A percentile compares a stretch with the other conserved stretches of the same genome.
phyloP scores from a whole-genome alignment of 2,888 invertebrate species.

The Cenopis cana region DNA sequence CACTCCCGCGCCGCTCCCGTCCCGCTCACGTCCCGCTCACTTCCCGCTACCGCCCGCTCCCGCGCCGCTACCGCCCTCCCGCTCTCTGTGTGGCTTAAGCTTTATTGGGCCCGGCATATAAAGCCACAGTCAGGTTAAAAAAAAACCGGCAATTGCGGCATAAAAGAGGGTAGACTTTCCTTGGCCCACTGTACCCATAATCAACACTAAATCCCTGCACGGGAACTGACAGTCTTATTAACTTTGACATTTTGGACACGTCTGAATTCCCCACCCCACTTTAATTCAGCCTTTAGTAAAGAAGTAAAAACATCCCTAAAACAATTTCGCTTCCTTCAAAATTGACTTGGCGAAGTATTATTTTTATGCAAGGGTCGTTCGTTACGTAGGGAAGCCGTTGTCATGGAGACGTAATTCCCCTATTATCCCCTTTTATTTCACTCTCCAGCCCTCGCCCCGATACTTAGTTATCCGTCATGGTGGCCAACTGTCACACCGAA shows the following conservation, averaged over 20 bases:
- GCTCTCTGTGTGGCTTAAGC: no score
- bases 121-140: no score
- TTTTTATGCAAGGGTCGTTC: conserved; percentile 66
- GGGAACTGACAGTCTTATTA: not conserved
- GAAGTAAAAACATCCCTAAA: conserved; percentile 31
- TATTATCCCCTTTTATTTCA: conserved; percentile 79
- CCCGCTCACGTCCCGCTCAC: no score
- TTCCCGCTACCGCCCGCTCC: no score
- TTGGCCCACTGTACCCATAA: not conserved
- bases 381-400: conserved; percentile 61
- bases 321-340: conserved; percentile 43
- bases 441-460: conserved; percentile 63
- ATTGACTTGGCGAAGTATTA: conserved; percentile 57
- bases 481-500: conserved; percentile 64
- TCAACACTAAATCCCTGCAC: not conserved
- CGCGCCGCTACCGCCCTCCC: no score
- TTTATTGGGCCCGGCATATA: no score
- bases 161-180: no score
- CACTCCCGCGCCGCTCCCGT: no score
- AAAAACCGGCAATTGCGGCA: no score
- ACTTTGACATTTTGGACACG: conserved; percentile 7
- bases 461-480: conserved; percentile 58
- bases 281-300: not conserved
- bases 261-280: not conserved
- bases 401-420: conserved; percentile 73